Evolutionary conservation across 1,140 invertebrate species (phyloP).

Genomic region (Drosophila equinoxialis): DNA sequence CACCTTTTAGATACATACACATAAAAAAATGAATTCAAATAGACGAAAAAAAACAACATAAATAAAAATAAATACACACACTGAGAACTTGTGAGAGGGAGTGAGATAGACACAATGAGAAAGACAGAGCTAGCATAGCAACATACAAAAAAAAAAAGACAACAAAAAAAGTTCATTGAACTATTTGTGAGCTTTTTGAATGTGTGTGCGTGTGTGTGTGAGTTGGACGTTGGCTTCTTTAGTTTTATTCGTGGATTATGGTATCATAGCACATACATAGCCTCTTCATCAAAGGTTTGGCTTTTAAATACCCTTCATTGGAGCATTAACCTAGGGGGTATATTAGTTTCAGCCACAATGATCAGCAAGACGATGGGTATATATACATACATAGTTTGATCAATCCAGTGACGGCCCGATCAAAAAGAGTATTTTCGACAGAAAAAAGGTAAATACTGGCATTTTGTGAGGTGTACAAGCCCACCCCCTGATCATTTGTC

Average conservation of each 20-base stretch:
- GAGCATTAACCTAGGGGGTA: background rate
- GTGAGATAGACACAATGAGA: conserved; percentile 15
- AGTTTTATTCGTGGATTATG: conserved; percentile 81
- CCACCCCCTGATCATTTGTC: too few species aligned
- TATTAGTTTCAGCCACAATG: background rate
- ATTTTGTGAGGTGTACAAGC: too few species aligned
- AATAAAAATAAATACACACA: conserved; percentile 51
- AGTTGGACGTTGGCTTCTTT: conserved; percentile 67
- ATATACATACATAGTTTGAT: too few species aligned
- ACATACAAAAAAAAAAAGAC: conserved; percentile 58
- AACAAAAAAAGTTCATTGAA: conserved; percentile 80
- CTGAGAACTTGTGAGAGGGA: conserved; percentile 21
- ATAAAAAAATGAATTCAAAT: conserved; percentile 65
- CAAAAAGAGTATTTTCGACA: too few species aligned
- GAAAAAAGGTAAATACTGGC: too few species aligned
- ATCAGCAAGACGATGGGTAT: too few species aligned
- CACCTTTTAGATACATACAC: conserved; percentile 46
- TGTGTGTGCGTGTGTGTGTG: conserved; percentile 39
- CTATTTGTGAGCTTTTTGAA: conserved; percentile 81
- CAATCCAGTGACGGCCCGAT: too few species aligned
- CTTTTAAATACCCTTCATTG: background rate
- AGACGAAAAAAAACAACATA: conserved; percentile 64
- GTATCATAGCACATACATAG: conserved; percentile 69
- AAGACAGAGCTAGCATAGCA: conserved; percentile 54
- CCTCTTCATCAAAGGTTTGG: conserved; percentile 60